Percentiles rank a stretch among this genome's conserved stretches.
phyloP scores from a whole-genome alignment of 1,140 invertebrate species.

The Eupristina koningsbergeri region DNA sequence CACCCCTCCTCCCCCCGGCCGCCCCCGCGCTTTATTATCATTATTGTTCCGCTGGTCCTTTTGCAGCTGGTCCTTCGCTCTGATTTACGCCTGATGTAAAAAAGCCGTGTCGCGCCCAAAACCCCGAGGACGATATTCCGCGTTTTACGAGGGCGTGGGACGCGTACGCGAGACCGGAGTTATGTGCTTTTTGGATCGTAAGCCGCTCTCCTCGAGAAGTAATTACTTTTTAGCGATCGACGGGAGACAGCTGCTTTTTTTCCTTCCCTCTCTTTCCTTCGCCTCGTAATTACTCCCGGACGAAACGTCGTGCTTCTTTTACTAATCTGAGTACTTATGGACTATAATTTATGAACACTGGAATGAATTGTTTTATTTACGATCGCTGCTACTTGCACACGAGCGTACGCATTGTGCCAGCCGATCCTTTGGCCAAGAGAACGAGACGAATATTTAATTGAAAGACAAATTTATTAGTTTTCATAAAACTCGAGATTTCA shows the following conservation, averaged over 20 bases:
- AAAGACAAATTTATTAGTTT: neutral
- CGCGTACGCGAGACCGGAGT: too few relatives aligned
- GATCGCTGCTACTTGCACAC: neutral
- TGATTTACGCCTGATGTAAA: neutral
- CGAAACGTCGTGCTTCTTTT: neutral
- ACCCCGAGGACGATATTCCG: neutral
- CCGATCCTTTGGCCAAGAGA: neutral
- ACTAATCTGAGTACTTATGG: neutral
- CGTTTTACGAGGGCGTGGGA: neutral
- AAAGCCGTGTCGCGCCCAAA: neutral
- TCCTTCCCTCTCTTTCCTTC: too few relatives aligned
- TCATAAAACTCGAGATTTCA: neutral
- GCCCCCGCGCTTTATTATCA: neutral
- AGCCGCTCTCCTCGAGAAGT: neutral
- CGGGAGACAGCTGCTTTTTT: neutral
- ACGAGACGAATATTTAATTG: neutral
- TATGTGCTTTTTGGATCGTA: neutral
- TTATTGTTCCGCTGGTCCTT: neutral
- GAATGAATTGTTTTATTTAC: neutral
- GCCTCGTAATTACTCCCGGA: neutral
- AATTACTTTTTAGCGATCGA: slow-evolving; percentile 6
- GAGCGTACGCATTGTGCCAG: neutral
- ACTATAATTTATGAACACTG: neutral
- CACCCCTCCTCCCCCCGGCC: too few relatives aligned
- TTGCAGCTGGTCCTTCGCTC: neutral